Base-by-base conservation (phyloP, 2,797 vertebrate species). In the Phrynocephalus vlangalii region DNA sequence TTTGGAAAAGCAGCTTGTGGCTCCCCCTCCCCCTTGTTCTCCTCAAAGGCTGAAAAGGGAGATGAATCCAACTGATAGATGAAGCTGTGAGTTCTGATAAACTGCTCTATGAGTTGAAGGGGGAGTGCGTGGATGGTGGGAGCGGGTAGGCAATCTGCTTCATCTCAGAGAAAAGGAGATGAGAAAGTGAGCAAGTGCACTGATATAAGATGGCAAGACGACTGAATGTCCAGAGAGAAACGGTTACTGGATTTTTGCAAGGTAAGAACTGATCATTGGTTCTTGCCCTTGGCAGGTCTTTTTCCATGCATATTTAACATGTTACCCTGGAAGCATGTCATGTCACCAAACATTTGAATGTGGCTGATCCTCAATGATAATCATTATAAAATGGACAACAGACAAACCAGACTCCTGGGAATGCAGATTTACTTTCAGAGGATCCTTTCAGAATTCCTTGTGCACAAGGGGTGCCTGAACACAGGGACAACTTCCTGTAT, bases 11-110 rank as follows among this genome's bases (percentile, higher is more conserved):
- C 92, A 95, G 89, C 89, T 93, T 84, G 76, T 95, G 92, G 90
- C 88, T 96, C 92, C 87, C 90, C 86, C 72, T 30, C 72, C 33
- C 38, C 94, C 76, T 92, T 50, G 1, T 82, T 90, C 86, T 95
- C 28, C 85, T 88, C 79, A 88, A 94, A 91, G 91, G 90, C 90
- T 93, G 66, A 87, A 92, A 90, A 86, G 82, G 92, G 95, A 95
- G 91, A 90, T 92, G 92, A 94, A 95, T 95, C 83, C 82, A 82
- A 88, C 91, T 93, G 94, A 94, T 95, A 92, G 91, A 94, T 92
- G 90, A 94, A 85, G 90, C 87, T 88, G 92, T 85, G 91, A 82
- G 82, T 91, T 90, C 90, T 11, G 83, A 95, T 92, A 95, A 96
- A 95, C 89, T 91, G 92, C 86, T 89, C 87, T 89, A 89, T 90